Percentiles rank a stretch among this genome's conserved stretches.
Conservation (phyloP, 1,140 invertebrate species). For the Micrasema minimum region DNA sequence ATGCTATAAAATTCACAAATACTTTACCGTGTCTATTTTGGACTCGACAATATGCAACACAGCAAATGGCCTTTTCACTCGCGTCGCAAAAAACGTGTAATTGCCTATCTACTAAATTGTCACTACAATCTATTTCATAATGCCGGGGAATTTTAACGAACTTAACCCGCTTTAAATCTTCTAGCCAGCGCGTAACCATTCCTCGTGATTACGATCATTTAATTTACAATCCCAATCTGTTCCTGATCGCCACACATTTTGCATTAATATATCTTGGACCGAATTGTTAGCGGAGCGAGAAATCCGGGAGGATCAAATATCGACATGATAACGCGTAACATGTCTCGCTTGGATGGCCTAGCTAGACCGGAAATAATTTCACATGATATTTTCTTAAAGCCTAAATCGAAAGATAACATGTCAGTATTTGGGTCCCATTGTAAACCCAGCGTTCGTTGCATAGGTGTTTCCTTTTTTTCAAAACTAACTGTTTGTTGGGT, state of each 20-base stretch:
- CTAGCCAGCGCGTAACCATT: background rate
- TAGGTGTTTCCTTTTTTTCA: background rate
- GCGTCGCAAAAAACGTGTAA: slow-evolving; percentile 13
- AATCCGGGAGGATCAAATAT: no score
- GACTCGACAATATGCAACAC: background rate
- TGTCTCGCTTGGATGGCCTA: no score
- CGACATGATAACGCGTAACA: no score
- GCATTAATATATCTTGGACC: slow-evolving; percentile 4
- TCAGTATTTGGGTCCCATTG: slow-evolving; percentile 1
- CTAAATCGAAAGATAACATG: background rate
- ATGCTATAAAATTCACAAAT: background rate
- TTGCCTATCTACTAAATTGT: background rate
- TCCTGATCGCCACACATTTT: slow-evolving; percentile 11
- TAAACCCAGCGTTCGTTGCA: slow-evolving; percentile 10
- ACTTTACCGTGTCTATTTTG: background rate
- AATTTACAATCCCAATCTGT: background rate
- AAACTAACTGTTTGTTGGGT: no score
- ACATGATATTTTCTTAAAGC: slow-evolving; percentile 2
- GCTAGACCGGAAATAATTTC: background rate
- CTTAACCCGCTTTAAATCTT: background rate
- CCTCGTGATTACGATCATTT: background rate
- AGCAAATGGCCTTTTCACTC: background rate
- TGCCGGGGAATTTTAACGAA: no score
- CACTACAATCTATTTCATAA: no score
- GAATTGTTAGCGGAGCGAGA: background rate